These are phyloP conservation scores for Hypomesus transpacificus DNA, from an alignment of 2,113 vertebrate species.

Conservation along the genomic window DNA sequence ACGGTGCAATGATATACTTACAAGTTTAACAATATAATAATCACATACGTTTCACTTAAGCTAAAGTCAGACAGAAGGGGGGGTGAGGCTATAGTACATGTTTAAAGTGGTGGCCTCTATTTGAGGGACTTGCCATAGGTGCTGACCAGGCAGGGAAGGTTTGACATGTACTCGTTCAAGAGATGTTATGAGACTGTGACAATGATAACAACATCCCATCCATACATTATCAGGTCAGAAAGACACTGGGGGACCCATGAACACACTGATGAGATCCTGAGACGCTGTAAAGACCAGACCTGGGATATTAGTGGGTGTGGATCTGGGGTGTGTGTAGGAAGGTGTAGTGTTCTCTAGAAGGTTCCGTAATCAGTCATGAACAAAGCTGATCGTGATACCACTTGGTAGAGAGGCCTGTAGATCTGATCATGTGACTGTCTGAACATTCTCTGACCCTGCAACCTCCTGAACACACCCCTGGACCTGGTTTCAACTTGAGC, in stretches of 20 bases:
- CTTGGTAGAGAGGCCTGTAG: slow-evolving; percentile 9
- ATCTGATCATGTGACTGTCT: background rate
- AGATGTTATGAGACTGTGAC: slow-evolving; percentile 14
- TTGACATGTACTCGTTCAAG: slow-evolving; percentile 3
- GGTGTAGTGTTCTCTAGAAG: background rate
- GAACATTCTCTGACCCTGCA: slow-evolving; percentile 29
- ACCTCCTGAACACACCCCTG: background rate
- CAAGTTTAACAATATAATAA: slow-evolving; percentile 67
- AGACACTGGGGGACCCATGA: slow-evolving; percentile 26
- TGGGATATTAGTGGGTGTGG: slow-evolving; percentile 7
- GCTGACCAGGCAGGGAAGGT: slow-evolving; percentile 35
- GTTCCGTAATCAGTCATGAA: background rate
- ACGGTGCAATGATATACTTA: slow-evolving; percentile 57
- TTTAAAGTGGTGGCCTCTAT: slow-evolving; percentile 36
- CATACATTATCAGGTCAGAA: slow-evolving; percentile 33
- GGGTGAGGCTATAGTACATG: slow-evolving; percentile 51
- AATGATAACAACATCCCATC: slow-evolving; percentile 3
- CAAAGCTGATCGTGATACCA: background rate
- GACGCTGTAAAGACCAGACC: slow-evolving; percentile 52
- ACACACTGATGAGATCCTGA: slow-evolving; percentile 55
- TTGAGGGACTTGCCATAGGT: slow-evolving; percentile 38
- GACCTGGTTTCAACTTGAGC: background rate
- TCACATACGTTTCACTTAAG: slow-evolving; percentile 62
- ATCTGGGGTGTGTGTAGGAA: background rate
- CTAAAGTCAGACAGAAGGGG: slow-evolving; percentile 54